Conservation (phyloP, 2,888 invertebrate species). For the Aricia artaxerxes region DNA sequence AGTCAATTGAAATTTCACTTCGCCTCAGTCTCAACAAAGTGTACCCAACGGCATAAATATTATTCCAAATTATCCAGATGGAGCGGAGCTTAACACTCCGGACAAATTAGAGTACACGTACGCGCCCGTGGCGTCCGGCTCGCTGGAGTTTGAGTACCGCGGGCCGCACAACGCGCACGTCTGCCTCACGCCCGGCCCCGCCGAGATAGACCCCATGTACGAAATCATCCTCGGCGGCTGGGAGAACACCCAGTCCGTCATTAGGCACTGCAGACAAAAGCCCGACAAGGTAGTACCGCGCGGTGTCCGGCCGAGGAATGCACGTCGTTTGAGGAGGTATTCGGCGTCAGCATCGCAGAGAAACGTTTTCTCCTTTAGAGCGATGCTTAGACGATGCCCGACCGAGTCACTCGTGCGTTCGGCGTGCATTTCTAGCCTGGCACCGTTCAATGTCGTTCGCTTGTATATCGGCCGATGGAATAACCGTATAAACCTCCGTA, state of each 20-base stretch:
- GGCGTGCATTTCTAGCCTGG: background rate
- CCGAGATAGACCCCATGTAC: conserved; percentile 82
- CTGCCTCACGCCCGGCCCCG: conserved; percentile 77
- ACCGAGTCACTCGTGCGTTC: background rate
- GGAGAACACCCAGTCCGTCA: conserved; percentile 83
- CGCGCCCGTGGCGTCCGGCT: conserved; percentile 77
- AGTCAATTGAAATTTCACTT: background rate
- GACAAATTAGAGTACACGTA: conserved; percentile 82
- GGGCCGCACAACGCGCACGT: conserved; percentile 84
- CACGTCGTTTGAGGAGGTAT: background rate
- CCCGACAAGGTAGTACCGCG: conserved; percentile 80
- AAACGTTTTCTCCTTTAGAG: background rate
- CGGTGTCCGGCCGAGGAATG: background rate
- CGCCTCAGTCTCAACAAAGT: conserved; percentile 53
- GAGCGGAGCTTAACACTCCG: conserved; percentile 76
- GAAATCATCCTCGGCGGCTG: conserved; percentile 86
- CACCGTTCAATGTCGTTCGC: conserved; percentile 40
- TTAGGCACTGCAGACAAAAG: conserved; percentile 82
- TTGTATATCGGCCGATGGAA: conserved; percentile 35
- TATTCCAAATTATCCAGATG: conserved; percentile 69
- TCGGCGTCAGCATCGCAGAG: background rate
- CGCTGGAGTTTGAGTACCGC: conserved; percentile 79
- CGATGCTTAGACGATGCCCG: background rate
- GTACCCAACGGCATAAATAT: conserved; percentile 71
- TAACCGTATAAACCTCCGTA: conserved; percentile 57